Percentiles rank a stretch among this genome's conserved stretches.
Conservation (phyloP, 2,888 invertebrate genomes). For the Euproctis similis region DNA sequence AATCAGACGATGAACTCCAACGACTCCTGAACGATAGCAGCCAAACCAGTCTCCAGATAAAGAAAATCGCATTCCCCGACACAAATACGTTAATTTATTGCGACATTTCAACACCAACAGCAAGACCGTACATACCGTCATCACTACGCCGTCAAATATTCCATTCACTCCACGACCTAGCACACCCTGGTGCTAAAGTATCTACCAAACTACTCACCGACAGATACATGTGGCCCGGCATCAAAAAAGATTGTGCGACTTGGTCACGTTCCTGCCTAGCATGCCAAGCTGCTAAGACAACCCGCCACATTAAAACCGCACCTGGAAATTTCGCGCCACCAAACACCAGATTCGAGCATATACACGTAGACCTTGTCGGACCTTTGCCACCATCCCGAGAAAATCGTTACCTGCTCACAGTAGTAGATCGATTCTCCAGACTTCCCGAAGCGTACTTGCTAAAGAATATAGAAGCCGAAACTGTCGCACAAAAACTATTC, state of each 20-base stretch:
- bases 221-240: neutral
- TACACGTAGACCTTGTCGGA: neutral
- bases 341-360: neutral
- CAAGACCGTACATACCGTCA: neutral
- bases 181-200: neutral
- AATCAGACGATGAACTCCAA: neutral
- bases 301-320: neutral
- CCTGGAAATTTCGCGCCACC: neutral
- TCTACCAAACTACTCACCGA: neutral
- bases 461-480: too few species aligned
- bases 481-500: too few species aligned
- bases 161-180: neutral
- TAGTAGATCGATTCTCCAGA: too few species aligned
- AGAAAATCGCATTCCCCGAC: neutral
- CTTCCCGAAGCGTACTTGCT: too few species aligned
- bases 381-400: neutral
- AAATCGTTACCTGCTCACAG: constrained; percentile 17
- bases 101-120: neutral
- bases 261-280: neutral
- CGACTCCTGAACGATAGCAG: too few species aligned
- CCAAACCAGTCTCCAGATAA: neutral
- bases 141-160: neutral
- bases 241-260: neutral
- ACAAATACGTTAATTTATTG: neutral
- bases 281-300: neutral